Conservation (phyloP, 2,113 vertebrate genomes). For the Takifugu bimaculatus region DNA sequence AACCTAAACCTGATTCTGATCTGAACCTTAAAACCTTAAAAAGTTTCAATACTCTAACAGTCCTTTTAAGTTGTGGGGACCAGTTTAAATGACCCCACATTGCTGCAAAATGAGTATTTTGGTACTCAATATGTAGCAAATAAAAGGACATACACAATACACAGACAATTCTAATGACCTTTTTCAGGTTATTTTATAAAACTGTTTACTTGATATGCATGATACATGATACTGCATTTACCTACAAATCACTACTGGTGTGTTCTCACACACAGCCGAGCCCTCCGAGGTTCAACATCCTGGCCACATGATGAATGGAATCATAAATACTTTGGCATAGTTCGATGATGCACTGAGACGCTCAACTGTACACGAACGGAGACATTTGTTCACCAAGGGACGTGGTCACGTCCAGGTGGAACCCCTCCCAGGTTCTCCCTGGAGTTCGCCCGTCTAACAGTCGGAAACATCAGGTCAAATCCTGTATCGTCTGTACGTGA, state of each 20-base stretch:
- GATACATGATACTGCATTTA: constrained; percentile 57
- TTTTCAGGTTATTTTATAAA: constrained; percentile 71
- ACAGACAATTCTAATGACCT: constrained; percentile 12
- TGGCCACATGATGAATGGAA: constrained; percentile 43
- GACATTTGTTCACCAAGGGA: neutral
- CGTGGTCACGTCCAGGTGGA: no score
- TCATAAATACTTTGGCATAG: constrained; percentile 77
- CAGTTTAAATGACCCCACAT: neutral
- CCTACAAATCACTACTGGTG: constrained; percentile 53
- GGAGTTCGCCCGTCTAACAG: constrained; percentile 33
- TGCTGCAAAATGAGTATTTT: neutral
- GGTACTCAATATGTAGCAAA: neutral
- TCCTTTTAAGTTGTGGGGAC: no score
- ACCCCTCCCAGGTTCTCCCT: neutral
- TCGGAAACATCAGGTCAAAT: constrained; percentile 27
- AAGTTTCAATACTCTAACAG: no score
- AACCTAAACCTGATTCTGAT: no score
- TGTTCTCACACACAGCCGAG: constrained; percentile 51
- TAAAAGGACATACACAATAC: neutral
- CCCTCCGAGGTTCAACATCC: constrained; percentile 65
- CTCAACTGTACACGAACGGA: constrained; percentile 27
- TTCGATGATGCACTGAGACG: constrained; percentile 66
- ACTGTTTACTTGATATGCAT: constrained; percentile 59
- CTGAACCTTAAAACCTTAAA: no score
- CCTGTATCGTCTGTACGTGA: constrained; percentile 37